Evolutionary conservation across 2,888 invertebrate genomes (phyloP).

Genomic region (Eupeodes latifasciatus): DNA sequence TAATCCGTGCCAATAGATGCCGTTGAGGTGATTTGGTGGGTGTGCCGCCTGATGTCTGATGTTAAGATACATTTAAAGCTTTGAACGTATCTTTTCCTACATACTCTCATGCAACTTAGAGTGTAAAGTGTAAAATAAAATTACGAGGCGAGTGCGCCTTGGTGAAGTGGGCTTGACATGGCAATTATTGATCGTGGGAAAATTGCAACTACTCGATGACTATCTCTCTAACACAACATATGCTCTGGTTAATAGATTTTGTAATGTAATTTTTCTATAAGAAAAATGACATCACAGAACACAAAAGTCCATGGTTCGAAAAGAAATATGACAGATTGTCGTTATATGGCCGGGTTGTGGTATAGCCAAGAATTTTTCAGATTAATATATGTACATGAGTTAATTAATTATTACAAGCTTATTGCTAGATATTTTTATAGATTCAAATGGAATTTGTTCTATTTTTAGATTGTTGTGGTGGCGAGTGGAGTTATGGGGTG

Average conservation of each 20-base stretch:
- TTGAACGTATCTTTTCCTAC: not conserved
- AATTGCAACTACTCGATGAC: conserved; percentile 35
- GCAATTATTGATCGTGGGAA: conserved; percentile 41
- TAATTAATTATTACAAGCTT: conserved; percentile 17
- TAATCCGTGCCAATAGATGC: not conserved
- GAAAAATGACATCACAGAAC: conserved; percentile 55
- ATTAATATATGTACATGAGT: conserved; percentile 27
- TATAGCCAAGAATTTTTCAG: conserved; percentile 4
- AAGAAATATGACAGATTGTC: conserved; percentile 7
- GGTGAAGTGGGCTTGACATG: conserved; percentile 9
- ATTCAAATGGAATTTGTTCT: conserved; percentile 11
- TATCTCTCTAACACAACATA: conserved; percentile 16
- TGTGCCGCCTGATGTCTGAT: conserved; percentile 7
- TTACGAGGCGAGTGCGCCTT: conserved; percentile 12
- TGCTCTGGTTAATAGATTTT: conserved; percentile 59
- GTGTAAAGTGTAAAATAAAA: conserved; percentile 11
- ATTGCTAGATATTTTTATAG: not conserved
- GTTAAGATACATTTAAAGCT: conserved; percentile 17
- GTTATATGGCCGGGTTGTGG: not conserved
- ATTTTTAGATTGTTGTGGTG: not conserved
- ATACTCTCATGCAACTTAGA: too few relatives aligned
- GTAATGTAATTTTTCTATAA: conserved; percentile 37
- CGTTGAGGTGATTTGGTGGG: conserved; percentile 38
- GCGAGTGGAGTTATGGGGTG: not conserved
- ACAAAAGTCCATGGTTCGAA: not conserved